Conservation (phyloP, 92 coral and sea anemone genomes). For the Scolanthus callimorphus region DNA sequence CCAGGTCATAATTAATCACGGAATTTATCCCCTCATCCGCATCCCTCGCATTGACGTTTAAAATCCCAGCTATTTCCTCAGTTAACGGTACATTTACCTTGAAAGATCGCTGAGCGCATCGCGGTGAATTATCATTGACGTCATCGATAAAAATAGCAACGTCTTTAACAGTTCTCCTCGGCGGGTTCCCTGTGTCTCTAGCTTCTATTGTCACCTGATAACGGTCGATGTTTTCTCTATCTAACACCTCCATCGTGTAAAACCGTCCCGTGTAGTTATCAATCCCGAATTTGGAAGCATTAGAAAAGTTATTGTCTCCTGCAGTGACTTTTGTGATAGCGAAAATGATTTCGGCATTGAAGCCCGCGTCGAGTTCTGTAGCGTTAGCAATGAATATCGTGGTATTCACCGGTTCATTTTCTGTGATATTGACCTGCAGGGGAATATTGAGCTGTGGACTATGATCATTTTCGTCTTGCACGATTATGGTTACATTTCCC, state of each 20-base stretch:
- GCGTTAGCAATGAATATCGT: slow-evolving; percentile 11
- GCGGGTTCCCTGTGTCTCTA: slow-evolving; percentile 23
- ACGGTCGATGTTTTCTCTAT: not conserved
- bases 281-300: not conserved
- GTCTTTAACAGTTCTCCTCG: slow-evolving; percentile 4
- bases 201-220: slow-evolving; percentile 18
- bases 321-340: not conserved
- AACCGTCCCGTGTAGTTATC: slow-evolving; percentile 6
- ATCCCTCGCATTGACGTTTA: no score
- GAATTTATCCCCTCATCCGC: no score
- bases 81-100: no score
- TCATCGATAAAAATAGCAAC: slow-evolving; percentile 23
- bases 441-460: not conserved
- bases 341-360: slow-evolving; percentile 3
- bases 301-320: not conserved
- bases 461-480: not conserved
- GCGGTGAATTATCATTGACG: slow-evolving; percentile 21
- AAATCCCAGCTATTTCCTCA: no score
- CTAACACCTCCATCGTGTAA: slow-evolving; percentile 3
- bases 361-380: slow-evolving; percentile 4
- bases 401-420: slow-evolving; percentile 3
- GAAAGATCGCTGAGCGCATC: slow-evolving; percentile 3
- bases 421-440: not conserved
- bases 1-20: no score
- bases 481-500: not conserved